A percentile compares a stretch with the other conserved stretches of the same genome.
Conservation (phyloP, 2,888 invertebrate genomes). For the Epinotia demarniana region DNA sequence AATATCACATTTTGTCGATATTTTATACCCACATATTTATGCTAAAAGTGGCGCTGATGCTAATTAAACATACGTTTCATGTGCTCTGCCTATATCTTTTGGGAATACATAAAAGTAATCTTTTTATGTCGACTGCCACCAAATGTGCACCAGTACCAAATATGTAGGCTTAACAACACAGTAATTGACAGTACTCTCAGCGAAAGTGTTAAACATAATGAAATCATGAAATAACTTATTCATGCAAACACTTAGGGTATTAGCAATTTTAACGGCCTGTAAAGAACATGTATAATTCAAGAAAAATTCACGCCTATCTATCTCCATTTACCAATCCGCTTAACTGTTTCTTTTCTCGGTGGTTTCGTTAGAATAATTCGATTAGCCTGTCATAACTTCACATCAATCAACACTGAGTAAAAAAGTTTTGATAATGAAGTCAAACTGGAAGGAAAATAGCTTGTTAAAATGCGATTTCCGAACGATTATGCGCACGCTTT, state of each 20-base stretch:
- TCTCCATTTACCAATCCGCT: constrained; percentile 29
- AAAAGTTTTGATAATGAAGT: constrained; percentile 33
- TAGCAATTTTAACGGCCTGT: constrained; percentile 18
- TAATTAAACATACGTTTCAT: too few relatives aligned
- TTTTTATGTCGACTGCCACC: too few relatives aligned
- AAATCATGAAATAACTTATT: constrained; percentile 18
- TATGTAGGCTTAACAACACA: too few relatives aligned
- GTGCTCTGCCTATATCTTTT: too few relatives aligned
- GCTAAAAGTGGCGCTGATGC: too few relatives aligned
- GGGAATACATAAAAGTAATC: too few relatives aligned
- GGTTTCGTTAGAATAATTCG: constrained; percentile 28
- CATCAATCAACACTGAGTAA: constrained; percentile 39
- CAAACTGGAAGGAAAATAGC: constrained; percentile 36
- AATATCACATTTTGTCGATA: too few relatives aligned
- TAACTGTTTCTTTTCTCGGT: constrained; percentile 17
- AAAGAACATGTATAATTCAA: constrained; percentile 38
- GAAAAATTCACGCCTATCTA: constrained; percentile 27
- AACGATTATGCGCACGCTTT: constrained; percentile 57
- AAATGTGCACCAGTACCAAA: too few relatives aligned
- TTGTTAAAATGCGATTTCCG: constrained; percentile 59
- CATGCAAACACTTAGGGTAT: constrained; percentile 11
- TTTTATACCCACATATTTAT: too few relatives aligned
- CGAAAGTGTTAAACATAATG: not conserved
- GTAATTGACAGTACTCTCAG: too few relatives aligned
- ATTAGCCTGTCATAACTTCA: constrained; percentile 26